Base-by-base conservation (phyloP, 2,888 invertebrate species). In the Leistus spinibarbis region DNA sequence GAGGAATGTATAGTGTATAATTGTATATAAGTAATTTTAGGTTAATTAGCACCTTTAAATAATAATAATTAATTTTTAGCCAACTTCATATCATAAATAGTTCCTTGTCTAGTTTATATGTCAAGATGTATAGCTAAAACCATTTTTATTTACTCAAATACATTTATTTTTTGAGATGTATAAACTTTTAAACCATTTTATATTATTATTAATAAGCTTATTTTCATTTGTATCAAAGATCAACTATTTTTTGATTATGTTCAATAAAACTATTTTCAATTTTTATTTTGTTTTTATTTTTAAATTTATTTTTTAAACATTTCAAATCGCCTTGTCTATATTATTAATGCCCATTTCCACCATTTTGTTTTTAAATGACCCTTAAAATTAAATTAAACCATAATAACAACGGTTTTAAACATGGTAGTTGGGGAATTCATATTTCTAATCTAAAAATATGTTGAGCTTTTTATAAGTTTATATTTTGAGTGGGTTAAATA, bases 181-280 rank as follows among this genome's bases (percentile, higher is more conserved):
- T 81, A 82, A 82, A 83, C 83, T 84, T 84, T 84, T 83, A 82
- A 83, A 81, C 82, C 82, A 80, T 82, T 78, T 81, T 80, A 78
- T 79, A 79, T 81, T 83, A 81, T 84, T 84, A 83, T 85, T 85
- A 84, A 40, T 40, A 40, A 40, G 40, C 40, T 40, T 40, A 40
- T 40, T 40, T 40, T 40, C 10, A 40, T 40, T 40, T 40, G 40
- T 40, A 40, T 40, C 40, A 40, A 40, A 40, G 13, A 40, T 40
- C 40, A 40, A 40, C 40, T 40, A 40, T 40, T 40, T 40, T 40
- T 40, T 40, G 40, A 40, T 40, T 40, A 5, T 40, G 40, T 40
- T 40, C 40, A 40, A 40, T 40, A 40, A 40, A n/a, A 40, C 3
- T 40, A 40, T 40, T 40, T 40, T 40, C 40, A 40, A 40, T 40